phyloP scores from a whole-genome alignment of 2,888 invertebrate genomes.

The Drosophila hamatofila region DNA sequence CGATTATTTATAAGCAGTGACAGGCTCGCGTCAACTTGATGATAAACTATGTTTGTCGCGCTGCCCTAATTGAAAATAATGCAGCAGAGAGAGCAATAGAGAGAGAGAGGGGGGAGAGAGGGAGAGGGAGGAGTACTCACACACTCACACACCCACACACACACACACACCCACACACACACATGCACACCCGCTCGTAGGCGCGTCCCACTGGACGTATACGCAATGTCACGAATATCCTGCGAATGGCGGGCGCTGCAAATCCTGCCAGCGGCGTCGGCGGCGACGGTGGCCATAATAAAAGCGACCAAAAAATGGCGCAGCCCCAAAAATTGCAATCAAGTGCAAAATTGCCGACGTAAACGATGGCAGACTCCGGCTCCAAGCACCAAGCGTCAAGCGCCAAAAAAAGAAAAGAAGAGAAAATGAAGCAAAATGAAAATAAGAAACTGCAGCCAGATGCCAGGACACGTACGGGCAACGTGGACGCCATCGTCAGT shows the following conservation, averaged over 20 bases:
- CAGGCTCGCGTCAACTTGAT: conserved; percentile 80
- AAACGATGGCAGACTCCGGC: conserved; percentile 64
- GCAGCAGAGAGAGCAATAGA: conserved; percentile 18
- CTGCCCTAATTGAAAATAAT: conserved; percentile 80
- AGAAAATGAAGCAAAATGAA: conserved; percentile 16
- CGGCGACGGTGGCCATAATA: conserved; percentile 44
- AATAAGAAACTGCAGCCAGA: conserved; percentile 69
- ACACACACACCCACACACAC: neutral
- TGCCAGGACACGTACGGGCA: conserved; percentile 78
- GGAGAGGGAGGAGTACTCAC: neutral
- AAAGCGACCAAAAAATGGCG: conserved; percentile 64
- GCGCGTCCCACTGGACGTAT: conserved; percentile 73
- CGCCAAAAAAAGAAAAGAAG: neutral
- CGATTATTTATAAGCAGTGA: conserved; percentile 82
- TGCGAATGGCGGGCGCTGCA: conserved; percentile 10
- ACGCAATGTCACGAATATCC: conserved; percentile 66
- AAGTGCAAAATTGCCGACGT: conserved; percentile 84
- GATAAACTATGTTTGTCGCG: conserved; percentile 81
- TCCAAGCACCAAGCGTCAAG: neutral
- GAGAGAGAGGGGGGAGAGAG: neutral
- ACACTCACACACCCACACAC: neutral
- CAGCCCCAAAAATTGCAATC: conserved; percentile 82
- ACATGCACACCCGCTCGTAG: conserved; percentile 2
- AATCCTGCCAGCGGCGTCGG: conserved; percentile 17
- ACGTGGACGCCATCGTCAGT: conserved; percentile 59